Percentiles rank a stretch among this genome's conserved stretches.
phyloP scores from a whole-genome alignment of 2,113 vertebrate genomes.

The Pollimyrus isidori region DNA sequence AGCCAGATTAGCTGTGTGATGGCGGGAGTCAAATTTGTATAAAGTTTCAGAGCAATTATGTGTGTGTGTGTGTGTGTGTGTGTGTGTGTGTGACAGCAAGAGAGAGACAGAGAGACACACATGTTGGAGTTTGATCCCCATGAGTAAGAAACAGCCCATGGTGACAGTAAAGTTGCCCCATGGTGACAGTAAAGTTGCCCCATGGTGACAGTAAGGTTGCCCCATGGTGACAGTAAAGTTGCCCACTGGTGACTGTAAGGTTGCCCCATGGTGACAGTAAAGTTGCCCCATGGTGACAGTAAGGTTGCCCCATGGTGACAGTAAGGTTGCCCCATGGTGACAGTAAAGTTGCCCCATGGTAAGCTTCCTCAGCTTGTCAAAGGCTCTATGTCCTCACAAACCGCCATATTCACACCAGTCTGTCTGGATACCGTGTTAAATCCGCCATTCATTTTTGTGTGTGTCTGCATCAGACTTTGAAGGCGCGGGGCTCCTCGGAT shows the following conservation, averaged over 20 bases:
- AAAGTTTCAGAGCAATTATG: not conserved
- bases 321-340: not conserved
- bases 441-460: not conserved
- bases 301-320: not conserved
- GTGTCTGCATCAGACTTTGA: not conserved
- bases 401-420: not conserved
- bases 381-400: not conserved
- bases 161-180: not conserved
- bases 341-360: not conserved
- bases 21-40: not conserved
- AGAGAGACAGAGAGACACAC: not conserved
- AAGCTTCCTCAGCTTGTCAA: not conserved
- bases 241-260: too few relatives aligned
- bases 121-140: not conserved
- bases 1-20: not conserved
- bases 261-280: not conserved
- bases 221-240: not conserved
- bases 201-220: not conserved
- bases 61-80: not conserved
- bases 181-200: not conserved
- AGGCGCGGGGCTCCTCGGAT: not conserved
- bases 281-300: not conserved
- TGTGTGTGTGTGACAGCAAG: not conserved
- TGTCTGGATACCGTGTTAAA: slow-evolving; percentile 11
- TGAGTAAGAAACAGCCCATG: not conserved